These are phyloP conservation scores for Lophotis ruficrista DNA, from an alignment of 2,113 vertebrate genomes.

Conservation along the genomic window DNA sequence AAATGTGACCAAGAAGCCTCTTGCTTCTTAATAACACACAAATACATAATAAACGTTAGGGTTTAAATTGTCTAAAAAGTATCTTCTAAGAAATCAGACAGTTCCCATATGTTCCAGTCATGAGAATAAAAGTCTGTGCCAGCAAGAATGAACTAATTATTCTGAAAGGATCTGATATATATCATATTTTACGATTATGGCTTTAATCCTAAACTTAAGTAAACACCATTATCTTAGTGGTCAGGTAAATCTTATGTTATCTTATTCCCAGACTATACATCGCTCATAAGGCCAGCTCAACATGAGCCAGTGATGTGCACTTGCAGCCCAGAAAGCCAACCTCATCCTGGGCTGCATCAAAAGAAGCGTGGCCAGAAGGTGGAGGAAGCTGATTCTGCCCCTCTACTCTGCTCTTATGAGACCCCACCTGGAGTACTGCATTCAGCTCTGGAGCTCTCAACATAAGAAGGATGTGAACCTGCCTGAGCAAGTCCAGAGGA, in stretches of 20 bases:
- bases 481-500: too few species aligned
- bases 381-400: too few species aligned
- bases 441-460: too few species aligned
- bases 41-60: background rate
- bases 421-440: too few species aligned
- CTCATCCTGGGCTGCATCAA: too few species aligned
- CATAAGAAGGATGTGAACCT: too few species aligned
- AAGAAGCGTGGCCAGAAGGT: too few species aligned
- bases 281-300: background rate
- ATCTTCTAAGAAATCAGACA: background rate
- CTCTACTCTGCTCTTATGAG: too few species aligned
- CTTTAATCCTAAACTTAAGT: background rate
- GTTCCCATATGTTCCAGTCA: background rate
- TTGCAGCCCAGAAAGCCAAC: too few species aligned
- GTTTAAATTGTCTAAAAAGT: background rate
- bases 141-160: background rate
- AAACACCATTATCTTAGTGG: background rate
- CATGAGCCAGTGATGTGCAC: too few species aligned
- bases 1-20: background rate
- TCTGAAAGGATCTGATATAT: background rate
- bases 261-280: background rate
- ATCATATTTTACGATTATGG: background rate
- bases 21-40: background rate
- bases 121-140: background rate
- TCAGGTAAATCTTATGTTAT: background rate